Base-by-base conservation (phyloP, 2,797 vertebrate genomes). In the Vespertilio murinus region DNA sequence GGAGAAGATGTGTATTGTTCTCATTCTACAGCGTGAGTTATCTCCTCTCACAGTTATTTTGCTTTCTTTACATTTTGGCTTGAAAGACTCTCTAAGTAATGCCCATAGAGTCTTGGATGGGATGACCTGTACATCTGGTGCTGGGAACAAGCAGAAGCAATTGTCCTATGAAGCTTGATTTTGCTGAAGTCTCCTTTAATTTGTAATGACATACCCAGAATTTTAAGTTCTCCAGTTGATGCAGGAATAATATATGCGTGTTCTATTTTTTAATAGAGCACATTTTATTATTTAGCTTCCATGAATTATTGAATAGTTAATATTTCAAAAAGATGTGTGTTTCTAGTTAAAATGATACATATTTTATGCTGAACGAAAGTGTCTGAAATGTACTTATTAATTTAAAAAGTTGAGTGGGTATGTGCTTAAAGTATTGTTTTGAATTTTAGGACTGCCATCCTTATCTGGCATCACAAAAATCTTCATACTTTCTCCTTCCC, bases 321-420 rank as follows among this genome's bases (percentile, higher is more conserved):
- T 78, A 82, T 78, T 79, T 85, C 38, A 71, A 86, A 78, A 78
- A 70, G 35, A 88, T 78, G 14, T 47, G 3, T 56, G 20, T 78
- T 95, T 92, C 69, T 67, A 52, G 54, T 78, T 86, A 89, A 88
- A 96, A 69, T 65, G 23, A 90, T 74, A 35, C 5, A 33, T 83
- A 42, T 78, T 90, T 75, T 77, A 56, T 86, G 40, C 28, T 80
- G 42, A 84, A 49, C 71, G 38, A 71, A 75, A 67, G 23, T 78
- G 28, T 54, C n/a, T 40, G n/a, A 94, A 85, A 69, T 86, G 54
- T 71, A 35, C 64, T 90, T 52, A 61, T 69, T 80, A 80, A 84
- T 92, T 42, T 61, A 69, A 75, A 92, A 89, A 86, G n/a, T 52
- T 49, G 20, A 28, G 22, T 54, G 30, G 56, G n/a, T 61, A 20